Evolutionary conservation across 2,888 invertebrate species (phyloP), one percentile per base, ranked within the genome.

Genomic region (Epinotia brunnichana): DNA sequence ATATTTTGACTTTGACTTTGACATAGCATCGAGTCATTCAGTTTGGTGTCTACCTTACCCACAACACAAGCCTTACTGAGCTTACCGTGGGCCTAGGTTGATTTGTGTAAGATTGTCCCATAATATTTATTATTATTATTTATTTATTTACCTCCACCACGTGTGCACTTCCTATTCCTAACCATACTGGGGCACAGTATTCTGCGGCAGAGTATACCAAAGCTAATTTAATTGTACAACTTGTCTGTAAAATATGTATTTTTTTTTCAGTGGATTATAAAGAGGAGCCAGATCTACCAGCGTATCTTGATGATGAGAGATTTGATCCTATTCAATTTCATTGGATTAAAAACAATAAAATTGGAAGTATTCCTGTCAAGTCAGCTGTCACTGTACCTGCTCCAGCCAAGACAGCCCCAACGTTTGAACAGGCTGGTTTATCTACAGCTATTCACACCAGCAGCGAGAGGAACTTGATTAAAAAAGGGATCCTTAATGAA

Each of bases 291-390:
- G 57, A 68, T 19, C n/a, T 59, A 44, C 74, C 74, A 7, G 74
- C 57, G 3, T 72, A 74, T 41, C 44, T 68, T 44, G 62, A 74
- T 53, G 70, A 74, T 17, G 5, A 17, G n/a, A 61, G 74, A 59
- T 74, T 74, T 63, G 67, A 74, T 19, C 19, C 60, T 41, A 67
- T 74, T 35, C 15, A 61, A n/a, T 72, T 72, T 56, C 54, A 29
- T n/a, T 72, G 71, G 71, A 60, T 72, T 9, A 72, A 67, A 2
- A 53, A 29, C 5, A 56, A 19, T 17, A 66, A 54, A 39, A n/a
- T 44, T 0, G 56, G 24, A 19, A 48, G 19, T 44, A 17, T 59
- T 67, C 61, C 53, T 3, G 56, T 39, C 21, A 56, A 56, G 10
- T 15, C 54, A 24, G 41, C n/a, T 3, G 3, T 44, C 17, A 17